These are phyloP conservation scores for Procavia capensis DNA, from an alignment of 2,113 vertebrate genomes.

Conservation along the genomic window DNA sequence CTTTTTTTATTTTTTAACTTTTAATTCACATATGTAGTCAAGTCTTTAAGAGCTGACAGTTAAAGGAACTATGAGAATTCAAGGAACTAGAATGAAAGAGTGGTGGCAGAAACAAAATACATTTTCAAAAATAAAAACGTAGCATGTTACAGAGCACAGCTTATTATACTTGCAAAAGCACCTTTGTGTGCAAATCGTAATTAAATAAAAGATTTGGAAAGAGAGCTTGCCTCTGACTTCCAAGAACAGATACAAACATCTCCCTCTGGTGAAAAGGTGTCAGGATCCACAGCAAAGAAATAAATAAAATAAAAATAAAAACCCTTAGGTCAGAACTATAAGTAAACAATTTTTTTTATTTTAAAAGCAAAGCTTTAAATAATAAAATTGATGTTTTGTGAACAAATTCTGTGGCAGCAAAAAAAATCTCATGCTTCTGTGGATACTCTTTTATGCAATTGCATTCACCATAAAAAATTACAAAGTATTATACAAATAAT, in stretches of 20 bases:
- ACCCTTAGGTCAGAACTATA: background rate
- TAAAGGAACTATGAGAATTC: background rate
- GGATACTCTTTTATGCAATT: background rate
- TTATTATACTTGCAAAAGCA: background rate
- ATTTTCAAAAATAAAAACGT: background rate
- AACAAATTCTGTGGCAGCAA: background rate
- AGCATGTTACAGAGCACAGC: background rate
- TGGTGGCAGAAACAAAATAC: background rate
- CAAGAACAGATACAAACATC: background rate
- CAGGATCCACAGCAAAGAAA: background rate
- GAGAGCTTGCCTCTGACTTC: background rate
- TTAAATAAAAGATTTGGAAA: background rate
- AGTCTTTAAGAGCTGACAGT: background rate
- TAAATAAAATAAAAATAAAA: background rate
- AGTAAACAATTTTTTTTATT: background rate
- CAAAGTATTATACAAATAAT: background rate
- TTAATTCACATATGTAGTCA: background rate
- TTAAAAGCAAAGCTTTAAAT: constrained; percentile 30
- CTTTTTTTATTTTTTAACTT: background rate
- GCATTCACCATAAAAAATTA: background rate
- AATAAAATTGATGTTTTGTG: background rate
- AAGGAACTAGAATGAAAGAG: background rate
- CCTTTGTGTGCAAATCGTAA: background rate
- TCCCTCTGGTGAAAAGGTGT: background rate
- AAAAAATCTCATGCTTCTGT: background rate